phyloP scores from a whole-genome alignment of 2,113 vertebrate genomes.

The Scortum barcoo region DNA sequence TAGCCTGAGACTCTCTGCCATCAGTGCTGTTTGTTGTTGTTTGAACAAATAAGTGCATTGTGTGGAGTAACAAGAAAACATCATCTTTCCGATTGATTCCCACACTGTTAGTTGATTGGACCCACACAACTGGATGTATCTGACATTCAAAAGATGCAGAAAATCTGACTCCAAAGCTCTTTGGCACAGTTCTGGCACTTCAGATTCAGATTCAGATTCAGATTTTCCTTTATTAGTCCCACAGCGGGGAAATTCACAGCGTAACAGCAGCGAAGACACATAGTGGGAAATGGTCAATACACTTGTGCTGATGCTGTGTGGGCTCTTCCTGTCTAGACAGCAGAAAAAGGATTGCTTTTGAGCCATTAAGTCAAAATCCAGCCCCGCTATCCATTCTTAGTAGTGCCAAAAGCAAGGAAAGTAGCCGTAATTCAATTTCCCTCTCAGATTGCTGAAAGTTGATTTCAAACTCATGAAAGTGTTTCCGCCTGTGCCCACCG shows the following conservation, averaged over 20 bases:
- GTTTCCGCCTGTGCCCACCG: slow-evolving; percentile 2
- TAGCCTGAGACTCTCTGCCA: background rate
- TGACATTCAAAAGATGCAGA: background rate
- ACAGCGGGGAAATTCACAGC: too few relatives aligned
- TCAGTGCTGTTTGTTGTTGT: background rate
- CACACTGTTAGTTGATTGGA: background rate
- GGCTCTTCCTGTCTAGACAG: slow-evolving; percentile 52
- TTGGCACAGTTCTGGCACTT: slow-evolving; percentile 18
- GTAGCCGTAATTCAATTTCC: background rate
- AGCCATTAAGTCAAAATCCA: slow-evolving; percentile 48
- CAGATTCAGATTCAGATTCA: too few relatives aligned
- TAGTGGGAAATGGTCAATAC: too few relatives aligned
- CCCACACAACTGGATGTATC: background rate
- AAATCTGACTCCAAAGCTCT: slow-evolving; percentile 7
- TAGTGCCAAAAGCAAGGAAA: slow-evolving; percentile 5
- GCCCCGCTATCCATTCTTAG: slow-evolving; percentile 3
- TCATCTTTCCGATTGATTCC: background rate
- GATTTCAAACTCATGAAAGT: background rate
- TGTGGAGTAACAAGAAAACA: slow-evolving; percentile 2
- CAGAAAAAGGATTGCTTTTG: slow-evolving; percentile 33
- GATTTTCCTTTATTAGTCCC: too few relatives aligned
- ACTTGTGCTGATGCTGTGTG: slow-evolving; percentile 22
- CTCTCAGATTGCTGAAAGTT: slow-evolving; percentile 1
- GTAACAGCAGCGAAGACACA: too few relatives aligned
- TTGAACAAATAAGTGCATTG: background rate